Percentiles rank a stretch among this genome's conserved stretches.
Conservation (phyloP, 2,113 vertebrate genomes). For the Leptobrachium leishanense region DNA sequence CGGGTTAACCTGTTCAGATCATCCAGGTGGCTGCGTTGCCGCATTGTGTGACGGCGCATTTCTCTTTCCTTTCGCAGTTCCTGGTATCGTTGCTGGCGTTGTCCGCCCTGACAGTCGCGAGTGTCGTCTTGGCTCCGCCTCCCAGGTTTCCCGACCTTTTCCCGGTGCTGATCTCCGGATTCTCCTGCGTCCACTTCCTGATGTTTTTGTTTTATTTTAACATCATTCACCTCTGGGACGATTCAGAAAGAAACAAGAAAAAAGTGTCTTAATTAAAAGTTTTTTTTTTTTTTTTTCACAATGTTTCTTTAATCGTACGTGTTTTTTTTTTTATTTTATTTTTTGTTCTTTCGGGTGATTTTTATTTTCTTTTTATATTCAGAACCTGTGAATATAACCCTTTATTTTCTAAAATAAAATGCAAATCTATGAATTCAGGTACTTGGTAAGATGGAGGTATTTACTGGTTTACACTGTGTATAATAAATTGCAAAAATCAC, state of each 20-base stretch:
- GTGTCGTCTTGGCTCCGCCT: slow-evolving; percentile 70
- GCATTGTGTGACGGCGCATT: background rate
- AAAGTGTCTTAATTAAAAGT: slow-evolving; percentile 68
- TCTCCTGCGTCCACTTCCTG: slow-evolving; percentile 84
- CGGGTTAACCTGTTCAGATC: slow-evolving; percentile 19
- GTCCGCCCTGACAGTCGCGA: slow-evolving; percentile 72
- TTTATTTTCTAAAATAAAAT: too few species aligned
- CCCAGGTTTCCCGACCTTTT: slow-evolving; percentile 81
- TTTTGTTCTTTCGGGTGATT: too few species aligned
- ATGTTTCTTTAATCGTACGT: too few species aligned
- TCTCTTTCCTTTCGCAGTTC: slow-evolving; percentile 72
- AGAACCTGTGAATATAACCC: too few species aligned
- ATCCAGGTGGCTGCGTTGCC: background rate
- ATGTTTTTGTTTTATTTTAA: slow-evolving; percentile 82
- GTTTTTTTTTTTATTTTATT: too few species aligned
- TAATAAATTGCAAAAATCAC: too few species aligned
- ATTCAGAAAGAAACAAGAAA: slow-evolving; percentile 65
- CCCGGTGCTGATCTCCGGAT: slow-evolving; percentile 76
- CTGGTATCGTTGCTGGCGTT: slow-evolving; percentile 73
- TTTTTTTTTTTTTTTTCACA: background rate
- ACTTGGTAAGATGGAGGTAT: too few species aligned
- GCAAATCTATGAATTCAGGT: too few species aligned
- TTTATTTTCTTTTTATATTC: too few species aligned
- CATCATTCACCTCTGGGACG: slow-evolving; percentile 75
- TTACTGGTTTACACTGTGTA: too few species aligned